Percentiles rank a stretch among this genome's conserved stretches.
phyloP scores from a whole-genome alignment of 2,113 vertebrate species.

The Thalassoma bifasciatum region DNA sequence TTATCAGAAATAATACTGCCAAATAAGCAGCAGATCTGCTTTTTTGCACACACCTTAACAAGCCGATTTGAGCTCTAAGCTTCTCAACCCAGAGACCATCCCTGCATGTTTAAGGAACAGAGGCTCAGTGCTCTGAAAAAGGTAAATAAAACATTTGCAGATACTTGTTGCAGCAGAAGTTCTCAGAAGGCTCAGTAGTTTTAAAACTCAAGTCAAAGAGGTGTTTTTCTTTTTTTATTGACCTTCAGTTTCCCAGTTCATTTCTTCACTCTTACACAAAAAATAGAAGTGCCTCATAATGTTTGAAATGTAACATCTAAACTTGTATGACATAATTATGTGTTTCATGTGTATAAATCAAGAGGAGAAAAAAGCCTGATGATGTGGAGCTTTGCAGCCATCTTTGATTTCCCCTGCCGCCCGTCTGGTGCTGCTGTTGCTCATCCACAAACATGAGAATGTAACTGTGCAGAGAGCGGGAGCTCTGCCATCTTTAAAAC shows the following conservation, averaged over 20 bases:
- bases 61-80: not conserved
- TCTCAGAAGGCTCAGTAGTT: not conserved
- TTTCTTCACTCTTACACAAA: not conserved
- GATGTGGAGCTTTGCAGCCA: constrained; percentile 78
- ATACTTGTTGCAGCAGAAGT: not conserved
- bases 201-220: not conserved
- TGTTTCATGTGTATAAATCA: constrained; percentile 18
- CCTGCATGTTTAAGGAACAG: constrained; percentile 8
- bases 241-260: not conserved
- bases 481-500: constrained; percentile 74
- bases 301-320: not conserved
- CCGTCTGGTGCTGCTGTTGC: constrained; percentile 53
- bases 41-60: not conserved
- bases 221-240: not conserved
- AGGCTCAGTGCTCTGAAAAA: not conserved
- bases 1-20: too few relatives aligned
- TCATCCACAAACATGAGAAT: constrained; percentile 68
- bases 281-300: not conserved
- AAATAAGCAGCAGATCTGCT: not conserved
- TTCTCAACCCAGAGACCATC: not conserved
- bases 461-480: constrained; percentile 66
- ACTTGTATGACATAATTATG: not conserved
- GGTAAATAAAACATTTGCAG: not conserved
- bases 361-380: constrained; percentile 52
- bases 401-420: constrained; percentile 65